Evolutionary conservation across 1,140 invertebrate genomes (phyloP).

Genomic region (Gryon sp.): DNA sequence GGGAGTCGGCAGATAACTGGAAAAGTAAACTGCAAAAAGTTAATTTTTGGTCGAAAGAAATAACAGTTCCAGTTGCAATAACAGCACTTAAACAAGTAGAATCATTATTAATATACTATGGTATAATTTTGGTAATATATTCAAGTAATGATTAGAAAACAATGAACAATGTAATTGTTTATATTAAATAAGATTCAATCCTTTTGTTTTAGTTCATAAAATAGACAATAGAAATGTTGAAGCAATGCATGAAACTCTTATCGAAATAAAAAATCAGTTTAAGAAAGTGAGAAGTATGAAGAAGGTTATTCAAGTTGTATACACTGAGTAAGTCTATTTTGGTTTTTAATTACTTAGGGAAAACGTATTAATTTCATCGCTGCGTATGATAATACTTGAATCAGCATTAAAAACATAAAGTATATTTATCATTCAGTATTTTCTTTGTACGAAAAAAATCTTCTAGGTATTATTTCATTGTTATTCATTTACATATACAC

Average conservation of each 20-base stretch:
- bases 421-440: too few relatives aligned
- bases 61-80: slow-evolving; percentile 64
- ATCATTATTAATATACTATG: slow-evolving; percentile 71
- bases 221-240: slow-evolving; percentile 64
- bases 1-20: slow-evolving; percentile 72
- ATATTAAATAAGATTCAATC: not conserved
- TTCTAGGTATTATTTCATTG: too few relatives aligned
- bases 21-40: slow-evolving; percentile 51
- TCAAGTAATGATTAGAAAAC: not conserved
- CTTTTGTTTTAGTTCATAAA: slow-evolving; percentile 68
- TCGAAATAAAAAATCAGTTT: slow-evolving; percentile 65
- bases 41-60: slow-evolving; percentile 54
- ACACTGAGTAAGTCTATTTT: slow-evolving; percentile 68
- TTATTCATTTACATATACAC: too few relatives aligned
- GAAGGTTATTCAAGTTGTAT: slow-evolving; percentile 64
- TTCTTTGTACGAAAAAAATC: too few relatives aligned
- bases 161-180: not conserved
- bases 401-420: too few relatives aligned
- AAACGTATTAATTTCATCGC: too few relatives aligned
- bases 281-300: slow-evolving; percentile 63
- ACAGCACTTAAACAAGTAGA: slow-evolving; percentile 73
- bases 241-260: slow-evolving; percentile 45
- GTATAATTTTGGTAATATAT: slow-evolving; percentile 52
- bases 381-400: too few relatives aligned
- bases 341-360: too few relatives aligned